A percentile compares a stretch with the other conserved stretches of the same genome.
Evolutionary conservation across 1,140 invertebrate species (phyloP).

Genomic region (Leptopilina clavipes): DNA sequence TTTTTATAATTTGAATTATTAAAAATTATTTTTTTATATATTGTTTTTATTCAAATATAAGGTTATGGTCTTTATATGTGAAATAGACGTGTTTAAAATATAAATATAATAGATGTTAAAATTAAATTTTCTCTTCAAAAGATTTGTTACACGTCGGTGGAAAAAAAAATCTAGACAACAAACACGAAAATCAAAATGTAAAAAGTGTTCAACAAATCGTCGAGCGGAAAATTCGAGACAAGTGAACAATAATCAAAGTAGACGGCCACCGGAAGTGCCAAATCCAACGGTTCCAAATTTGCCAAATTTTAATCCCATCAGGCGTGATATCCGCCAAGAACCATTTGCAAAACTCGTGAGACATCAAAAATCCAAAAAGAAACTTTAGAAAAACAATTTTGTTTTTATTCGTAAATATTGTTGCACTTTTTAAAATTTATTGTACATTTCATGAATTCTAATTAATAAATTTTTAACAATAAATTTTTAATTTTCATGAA

Average conservation of each 20-base stretch:
- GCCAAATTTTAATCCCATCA: slow-evolving; percentile 32
- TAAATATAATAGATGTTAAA: too few relatives aligned
- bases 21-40: slow-evolving; percentile 3
- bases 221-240: background rate
- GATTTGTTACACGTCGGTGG: background rate
- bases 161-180: background rate
- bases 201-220: slow-evolving; percentile 32
- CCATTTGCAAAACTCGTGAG: slow-evolving; percentile 32
- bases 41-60: too few relatives aligned
- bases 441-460: too few relatives aligned
- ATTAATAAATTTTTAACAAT: too few relatives aligned
- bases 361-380: background rate
- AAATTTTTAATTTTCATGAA: too few relatives aligned
- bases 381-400: background rate
- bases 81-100: too few relatives aligned
- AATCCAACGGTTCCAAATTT: slow-evolving; percentile 30
- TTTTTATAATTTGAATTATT: background rate
- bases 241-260: slow-evolving; percentile 23
- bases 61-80: too few relatives aligned
- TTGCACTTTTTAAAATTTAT: too few relatives aligned
- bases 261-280: slow-evolving; percentile 41
- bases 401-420: too few relatives aligned
- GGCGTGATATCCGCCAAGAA: slow-evolving; percentile 34
- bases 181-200: background rate
- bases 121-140: too few relatives aligned